Evolutionary conservation across 2,888 invertebrate genomes (phyloP).

Genomic region (Caenorhabditis wallacei): DNA sequence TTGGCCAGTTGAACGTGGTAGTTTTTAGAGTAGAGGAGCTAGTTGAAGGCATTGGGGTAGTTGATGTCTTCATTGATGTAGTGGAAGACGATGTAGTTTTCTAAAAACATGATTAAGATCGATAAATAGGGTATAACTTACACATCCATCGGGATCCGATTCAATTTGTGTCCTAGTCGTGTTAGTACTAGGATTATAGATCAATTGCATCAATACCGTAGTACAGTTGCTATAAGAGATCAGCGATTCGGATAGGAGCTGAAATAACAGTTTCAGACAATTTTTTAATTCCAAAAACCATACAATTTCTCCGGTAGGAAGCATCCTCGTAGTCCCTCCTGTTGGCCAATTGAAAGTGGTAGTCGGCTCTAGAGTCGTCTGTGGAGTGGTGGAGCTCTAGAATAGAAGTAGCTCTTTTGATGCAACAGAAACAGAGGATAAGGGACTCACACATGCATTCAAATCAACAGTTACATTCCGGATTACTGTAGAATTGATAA

Average conservation of each 20-base stretch:
- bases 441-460: constrained; percentile 16
- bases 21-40: background rate
- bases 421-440: background rate
- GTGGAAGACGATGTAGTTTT: background rate
- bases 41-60: background rate
- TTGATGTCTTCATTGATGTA: background rate
- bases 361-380: background rate
- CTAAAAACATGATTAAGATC: background rate
- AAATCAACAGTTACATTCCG: background rate
- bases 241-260: constrained; percentile 22
- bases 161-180: constrained; percentile 6
- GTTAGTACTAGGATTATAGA: constrained; percentile 19
- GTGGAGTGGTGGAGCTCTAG: background rate
- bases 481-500: background rate
- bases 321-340: constrained; percentile 28
- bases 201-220: constrained; percentile 24
- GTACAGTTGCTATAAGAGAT: constrained; percentile 33
- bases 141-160: constrained; percentile 29
- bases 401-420: background rate
- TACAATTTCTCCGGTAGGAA: constrained; percentile 44
- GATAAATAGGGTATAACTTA: background rate
- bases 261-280: background rate
- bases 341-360: constrained; percentile 46
- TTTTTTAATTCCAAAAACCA: background rate
- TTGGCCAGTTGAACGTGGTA: constrained; percentile 46